Evolutionary conservation across 2,888 invertebrate species (phyloP).

Genomic region (Loripinus fragilis): DNA sequence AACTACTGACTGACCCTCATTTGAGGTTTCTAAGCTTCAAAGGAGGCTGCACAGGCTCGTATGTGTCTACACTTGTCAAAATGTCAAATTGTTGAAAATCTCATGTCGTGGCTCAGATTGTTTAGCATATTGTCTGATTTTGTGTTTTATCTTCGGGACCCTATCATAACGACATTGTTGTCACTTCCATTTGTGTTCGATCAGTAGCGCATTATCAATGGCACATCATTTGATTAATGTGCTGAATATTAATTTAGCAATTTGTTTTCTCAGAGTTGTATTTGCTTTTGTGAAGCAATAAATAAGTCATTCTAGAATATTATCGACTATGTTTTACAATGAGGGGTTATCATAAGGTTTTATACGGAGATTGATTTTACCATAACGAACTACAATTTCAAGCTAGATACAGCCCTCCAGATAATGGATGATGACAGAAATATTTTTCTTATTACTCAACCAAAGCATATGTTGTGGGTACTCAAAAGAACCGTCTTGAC

Average conservation of each 20-base stretch:
- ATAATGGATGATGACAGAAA: no score
- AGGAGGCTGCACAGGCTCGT: no score
- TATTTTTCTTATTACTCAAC: no score
- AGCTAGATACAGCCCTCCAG: no score
- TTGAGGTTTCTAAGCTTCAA: no score
- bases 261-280: constrained; percentile 60
- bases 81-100: no score
- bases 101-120: no score
- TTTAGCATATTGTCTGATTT: constrained; percentile 20
- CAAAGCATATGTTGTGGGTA: no score
- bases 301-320: constrained; percentile 63
- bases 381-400: constrained; percentile 45
- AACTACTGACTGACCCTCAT: no score
- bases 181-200: constrained; percentile 46
- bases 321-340: constrained; percentile 64
- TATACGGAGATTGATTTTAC: constrained; percentile 64
- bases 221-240: constrained; percentile 64
- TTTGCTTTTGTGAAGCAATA: constrained; percentile 64
- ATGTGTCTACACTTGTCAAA: no score
- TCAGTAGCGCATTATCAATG: constrained; percentile 56
- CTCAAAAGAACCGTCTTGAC: no score
- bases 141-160: constrained; percentile 21
- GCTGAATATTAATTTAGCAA: constrained; percentile 68
- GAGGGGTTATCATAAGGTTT: constrained; percentile 61
- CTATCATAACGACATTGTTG: constrained; percentile 54